Evolutionary conservation across 2,888 invertebrate genomes (phyloP).

Genomic region (Parnassius smintheus): DNA sequence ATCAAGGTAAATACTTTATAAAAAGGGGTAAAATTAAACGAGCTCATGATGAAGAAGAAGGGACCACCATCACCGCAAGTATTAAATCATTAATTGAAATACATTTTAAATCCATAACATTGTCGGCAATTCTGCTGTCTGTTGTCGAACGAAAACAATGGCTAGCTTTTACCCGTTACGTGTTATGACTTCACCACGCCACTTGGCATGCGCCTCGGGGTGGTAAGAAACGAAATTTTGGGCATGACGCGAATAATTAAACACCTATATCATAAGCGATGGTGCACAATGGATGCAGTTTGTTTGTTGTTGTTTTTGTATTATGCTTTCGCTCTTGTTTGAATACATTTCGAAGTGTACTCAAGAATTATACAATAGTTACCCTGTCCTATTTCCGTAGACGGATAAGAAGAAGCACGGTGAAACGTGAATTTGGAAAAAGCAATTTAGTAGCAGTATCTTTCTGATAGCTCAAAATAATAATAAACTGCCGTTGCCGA

Average conservation of each 20-base stretch:
- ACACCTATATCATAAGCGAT: conserved; percentile 31
- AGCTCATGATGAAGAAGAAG: too few species aligned
- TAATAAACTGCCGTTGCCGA: too few species aligned
- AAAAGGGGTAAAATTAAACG: too few species aligned
- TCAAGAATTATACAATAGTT: too few species aligned
- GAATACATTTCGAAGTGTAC: too few species aligned
- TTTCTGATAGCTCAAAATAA: too few species aligned
- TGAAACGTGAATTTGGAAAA: too few species aligned
- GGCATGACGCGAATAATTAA: conserved; percentile 34
- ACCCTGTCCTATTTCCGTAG: too few species aligned
- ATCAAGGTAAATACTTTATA: too few species aligned
- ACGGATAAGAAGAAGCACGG: too few species aligned
- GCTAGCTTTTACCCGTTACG: conserved; percentile 48
- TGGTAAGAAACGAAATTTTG: conserved; percentile 49
- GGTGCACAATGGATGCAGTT: conserved; percentile 35
- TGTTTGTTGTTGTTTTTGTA: conserved; percentile 33
- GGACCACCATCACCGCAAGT: neutral
- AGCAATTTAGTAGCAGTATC: too few species aligned
- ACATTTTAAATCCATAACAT: neutral
- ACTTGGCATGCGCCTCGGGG: conserved; percentile 40
- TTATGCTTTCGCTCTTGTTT: conserved; percentile 34
- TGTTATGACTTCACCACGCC: conserved; percentile 52
- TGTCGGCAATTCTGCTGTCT: neutral
- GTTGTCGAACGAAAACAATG: conserved; percentile 28
- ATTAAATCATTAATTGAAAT: neutral